phyloP scores from a whole-genome alignment of 2,888 invertebrate species.

The Chloroclysta siterata region DNA sequence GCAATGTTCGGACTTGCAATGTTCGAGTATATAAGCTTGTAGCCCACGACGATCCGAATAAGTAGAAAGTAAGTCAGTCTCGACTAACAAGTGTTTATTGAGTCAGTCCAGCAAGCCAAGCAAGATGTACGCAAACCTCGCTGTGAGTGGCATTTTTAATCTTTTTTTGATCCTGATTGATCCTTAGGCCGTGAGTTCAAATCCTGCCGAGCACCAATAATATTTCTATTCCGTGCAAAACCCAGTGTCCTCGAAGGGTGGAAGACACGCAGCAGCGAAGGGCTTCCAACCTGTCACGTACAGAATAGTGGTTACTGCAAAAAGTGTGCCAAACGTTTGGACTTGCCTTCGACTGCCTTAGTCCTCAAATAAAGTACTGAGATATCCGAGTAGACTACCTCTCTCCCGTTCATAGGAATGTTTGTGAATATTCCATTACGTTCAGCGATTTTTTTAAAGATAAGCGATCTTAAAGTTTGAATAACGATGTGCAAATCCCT shows the following conservation, averaged over 20 bases:
- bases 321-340: no score
- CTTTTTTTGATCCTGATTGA: neutral
- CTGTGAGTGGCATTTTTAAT: constrained; percentile 63
- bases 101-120: constrained; percentile 76
- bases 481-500: no score
- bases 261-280: neutral
- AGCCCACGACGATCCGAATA: constrained; percentile 58
- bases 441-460: no score
- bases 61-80: constrained; percentile 74
- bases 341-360: no score
- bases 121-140: constrained; percentile 82
- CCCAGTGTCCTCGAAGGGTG: neutral
- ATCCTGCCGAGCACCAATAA: neutral
- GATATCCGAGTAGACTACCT: no score
- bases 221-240: neutral
- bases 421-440: no score
- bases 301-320: no score
- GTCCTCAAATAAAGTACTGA: no score
- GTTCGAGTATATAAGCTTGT: constrained; percentile 73
- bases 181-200: neutral
- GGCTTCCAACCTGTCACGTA: no score
- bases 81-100: constrained; percentile 64
- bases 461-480: no score
- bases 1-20: constrained; percentile 67
- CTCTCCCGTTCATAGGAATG: no score